Conservation (phyloP, 2,888 invertebrate genomes). For the Chloroclysta siterata region DNA sequence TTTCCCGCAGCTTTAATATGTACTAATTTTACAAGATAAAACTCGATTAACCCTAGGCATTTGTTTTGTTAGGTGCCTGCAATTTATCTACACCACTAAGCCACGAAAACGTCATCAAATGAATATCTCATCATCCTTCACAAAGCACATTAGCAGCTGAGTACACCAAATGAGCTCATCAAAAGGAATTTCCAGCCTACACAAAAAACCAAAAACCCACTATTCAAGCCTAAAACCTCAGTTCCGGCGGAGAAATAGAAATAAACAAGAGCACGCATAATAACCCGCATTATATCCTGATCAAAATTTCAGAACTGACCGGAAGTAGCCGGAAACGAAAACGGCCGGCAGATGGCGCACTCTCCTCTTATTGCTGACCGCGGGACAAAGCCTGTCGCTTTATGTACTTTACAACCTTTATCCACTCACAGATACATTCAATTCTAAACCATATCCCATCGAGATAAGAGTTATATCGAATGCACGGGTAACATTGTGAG, state of each 20-base stretch:
- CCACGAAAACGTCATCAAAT: not conserved
- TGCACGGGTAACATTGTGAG: conserved; percentile 46
- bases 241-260: conserved; percentile 31
- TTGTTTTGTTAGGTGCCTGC: too few species aligned
- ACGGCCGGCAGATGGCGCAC: conserved; percentile 74
- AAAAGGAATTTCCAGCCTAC: conserved; percentile 18
- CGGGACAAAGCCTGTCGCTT: conserved; percentile 72
- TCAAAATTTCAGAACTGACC: conserved; percentile 73
- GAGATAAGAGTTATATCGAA: conserved; percentile 33
- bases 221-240: conserved; percentile 35
- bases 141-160: conserved; percentile 20
- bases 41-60: too few species aligned
- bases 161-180: conserved; percentile 17
- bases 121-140: conserved; percentile 5
- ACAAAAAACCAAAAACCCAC: conserved; percentile 25
- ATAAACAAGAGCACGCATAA: conserved; percentile 54
- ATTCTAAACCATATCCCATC: conserved; percentile 45
- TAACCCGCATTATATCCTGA: conserved; percentile 70
- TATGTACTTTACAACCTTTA: conserved; percentile 49
- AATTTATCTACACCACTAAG: too few species aligned
- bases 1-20: too few species aligned
- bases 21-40: too few species aligned
- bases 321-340: conserved; percentile 69
- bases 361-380: conserved; percentile 81
- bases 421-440: not conserved